Evolutionary conservation across 2,113 vertebrate species (phyloP).

Genomic region (Lampris incognitus): DNA sequence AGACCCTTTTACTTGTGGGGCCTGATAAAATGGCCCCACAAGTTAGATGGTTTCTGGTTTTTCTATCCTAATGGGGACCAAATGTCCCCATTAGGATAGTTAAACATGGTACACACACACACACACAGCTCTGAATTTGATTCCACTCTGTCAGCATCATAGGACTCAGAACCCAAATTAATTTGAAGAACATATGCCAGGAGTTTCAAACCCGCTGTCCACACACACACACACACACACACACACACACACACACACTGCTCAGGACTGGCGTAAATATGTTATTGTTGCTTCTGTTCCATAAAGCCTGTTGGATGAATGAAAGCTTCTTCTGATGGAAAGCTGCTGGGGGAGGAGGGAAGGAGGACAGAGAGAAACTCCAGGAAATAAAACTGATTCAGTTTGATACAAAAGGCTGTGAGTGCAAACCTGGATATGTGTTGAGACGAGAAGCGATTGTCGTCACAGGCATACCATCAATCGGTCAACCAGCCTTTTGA

Average conservation of each 20-base stretch:
- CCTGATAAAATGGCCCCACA: no score
- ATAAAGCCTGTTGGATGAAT: constrained; percentile 48
- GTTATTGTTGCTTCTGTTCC: constrained; percentile 16
- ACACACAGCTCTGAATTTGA: not conserved
- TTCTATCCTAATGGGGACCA: no score
- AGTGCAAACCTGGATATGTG: constrained; percentile 58
- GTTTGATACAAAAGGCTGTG: constrained; percentile 45
- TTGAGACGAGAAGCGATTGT: constrained; percentile 54
- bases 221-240: constrained; percentile 11
- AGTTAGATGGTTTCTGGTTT: no score
- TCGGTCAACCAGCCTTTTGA: no score
- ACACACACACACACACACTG: not conserved
- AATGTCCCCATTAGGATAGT: no score
- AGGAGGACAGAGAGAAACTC: constrained; percentile 38
- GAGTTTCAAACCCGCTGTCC: not conserved
- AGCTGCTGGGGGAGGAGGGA: constrained; percentile 29
- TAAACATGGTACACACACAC: not conserved
- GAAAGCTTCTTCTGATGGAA: constrained; percentile 61
- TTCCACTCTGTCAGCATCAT: not conserved
- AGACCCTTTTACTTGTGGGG: no score
- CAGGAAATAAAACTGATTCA: constrained; percentile 43
- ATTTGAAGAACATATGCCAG: constrained; percentile 1
- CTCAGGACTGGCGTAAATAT: constrained; percentile 28
- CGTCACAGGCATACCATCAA: not conserved
- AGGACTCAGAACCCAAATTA: not conserved